These are phyloP conservation scores for Podarcis raffonei DNA, from an alignment of 2,113 vertebrate genomes.

Conservation along the genomic window DNA sequence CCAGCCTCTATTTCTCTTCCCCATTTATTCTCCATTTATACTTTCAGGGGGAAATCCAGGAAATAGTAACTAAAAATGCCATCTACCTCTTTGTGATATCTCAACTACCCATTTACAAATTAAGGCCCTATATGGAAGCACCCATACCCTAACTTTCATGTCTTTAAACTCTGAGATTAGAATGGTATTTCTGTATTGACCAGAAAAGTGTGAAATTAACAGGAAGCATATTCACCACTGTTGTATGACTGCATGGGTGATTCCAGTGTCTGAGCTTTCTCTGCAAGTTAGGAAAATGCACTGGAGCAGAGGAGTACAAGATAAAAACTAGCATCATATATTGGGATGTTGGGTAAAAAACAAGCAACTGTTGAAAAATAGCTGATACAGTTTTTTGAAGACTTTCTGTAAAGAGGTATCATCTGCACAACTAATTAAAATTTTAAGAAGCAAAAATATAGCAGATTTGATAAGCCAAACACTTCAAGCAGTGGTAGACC, in stretches of 20 bases:
- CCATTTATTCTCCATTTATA: no score
- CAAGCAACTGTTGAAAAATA: not conserved
- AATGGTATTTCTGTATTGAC: not conserved
- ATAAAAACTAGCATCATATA: not conserved
- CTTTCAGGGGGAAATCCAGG: no score
- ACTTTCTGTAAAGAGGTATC: conserved; percentile 25
- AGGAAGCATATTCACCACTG: not conserved
- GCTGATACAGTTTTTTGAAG: conserved; percentile 31
- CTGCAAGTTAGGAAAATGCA: not conserved
- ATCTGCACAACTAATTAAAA: not conserved
- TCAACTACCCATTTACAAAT: no score
- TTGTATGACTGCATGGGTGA: not conserved
- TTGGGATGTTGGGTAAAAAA: not conserved
- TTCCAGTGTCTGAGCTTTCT: not conserved
- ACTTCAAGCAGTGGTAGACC: no score
- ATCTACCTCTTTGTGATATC: no score
- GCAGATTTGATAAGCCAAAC: no score
- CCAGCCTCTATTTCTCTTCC: no score
- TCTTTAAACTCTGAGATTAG: not conserved
- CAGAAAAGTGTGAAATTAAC: not conserved
- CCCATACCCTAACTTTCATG: no score
- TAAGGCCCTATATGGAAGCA: no score
- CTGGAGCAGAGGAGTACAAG: not conserved
- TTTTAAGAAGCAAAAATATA: no score
- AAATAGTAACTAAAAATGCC: no score